Conservation (phyloP, 1,140 invertebrate genomes). For the Trigoniulus corallinus region DNA sequence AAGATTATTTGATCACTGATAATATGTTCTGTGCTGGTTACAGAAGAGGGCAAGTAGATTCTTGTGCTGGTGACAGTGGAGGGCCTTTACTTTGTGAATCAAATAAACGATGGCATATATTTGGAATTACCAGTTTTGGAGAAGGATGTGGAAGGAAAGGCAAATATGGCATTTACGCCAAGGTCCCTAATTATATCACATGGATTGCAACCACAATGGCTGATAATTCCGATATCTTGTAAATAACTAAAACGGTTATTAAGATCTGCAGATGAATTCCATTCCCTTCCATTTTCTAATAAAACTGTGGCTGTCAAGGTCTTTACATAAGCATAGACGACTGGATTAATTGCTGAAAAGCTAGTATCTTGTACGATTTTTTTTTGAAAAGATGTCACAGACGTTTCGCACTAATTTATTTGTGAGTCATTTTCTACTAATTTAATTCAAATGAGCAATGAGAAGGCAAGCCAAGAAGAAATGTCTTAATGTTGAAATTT, state of each 20-base stretch:
- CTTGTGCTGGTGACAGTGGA: slow-evolving; percentile 44
- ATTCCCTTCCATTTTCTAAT: no score
- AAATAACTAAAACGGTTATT: background rate
- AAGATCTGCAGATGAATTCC: no score
- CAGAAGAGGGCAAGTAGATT: slow-evolving; percentile 32
- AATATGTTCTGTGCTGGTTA: slow-evolving; percentile 44
- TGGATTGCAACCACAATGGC: slow-evolving; percentile 49
- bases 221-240: slow-evolving; percentile 11
- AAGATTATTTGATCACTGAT: slow-evolving; percentile 34
- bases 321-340: no score
- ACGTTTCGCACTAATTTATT: no score
- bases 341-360: no score
- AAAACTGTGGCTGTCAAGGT: no score
- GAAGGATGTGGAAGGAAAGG: slow-evolving; percentile 79
- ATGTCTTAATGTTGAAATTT: no score
- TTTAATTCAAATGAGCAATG: no score
- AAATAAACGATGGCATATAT: slow-evolving; percentile 45
- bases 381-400: no score
- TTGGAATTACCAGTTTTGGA: slow-evolving; percentile 86
- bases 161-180: slow-evolving; percentile 83
- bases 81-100: slow-evolving; percentile 43
- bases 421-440: no score
- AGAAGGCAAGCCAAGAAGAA: no score
- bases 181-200: slow-evolving; percentile 62
- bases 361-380: no score